These are phyloP conservation scores for Perca schrenkii DNA, from an alignment of 2,113 vertebrate species.

Conservation along the genomic window DNA sequence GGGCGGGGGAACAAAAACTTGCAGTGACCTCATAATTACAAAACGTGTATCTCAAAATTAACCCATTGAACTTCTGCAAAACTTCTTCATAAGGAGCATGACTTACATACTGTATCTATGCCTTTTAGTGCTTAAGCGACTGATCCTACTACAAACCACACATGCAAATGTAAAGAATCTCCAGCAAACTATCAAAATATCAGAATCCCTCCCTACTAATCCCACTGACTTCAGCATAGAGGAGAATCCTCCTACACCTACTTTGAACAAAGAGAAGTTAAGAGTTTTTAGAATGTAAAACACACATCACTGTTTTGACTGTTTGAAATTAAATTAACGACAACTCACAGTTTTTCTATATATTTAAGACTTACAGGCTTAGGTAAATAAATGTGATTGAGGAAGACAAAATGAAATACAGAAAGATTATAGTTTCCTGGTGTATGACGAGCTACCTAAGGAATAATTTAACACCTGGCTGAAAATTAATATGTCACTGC, in stretches of 20 bases:
- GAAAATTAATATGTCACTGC: background rate
- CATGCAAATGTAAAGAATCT: background rate
- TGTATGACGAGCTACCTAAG: background rate
- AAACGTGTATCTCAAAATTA: conserved; percentile 12
- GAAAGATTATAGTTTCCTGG: background rate
- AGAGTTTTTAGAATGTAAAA: background rate
- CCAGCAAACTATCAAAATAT: background rate
- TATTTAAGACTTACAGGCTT: background rate
- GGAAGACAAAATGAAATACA: background rate
- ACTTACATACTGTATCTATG: background rate
- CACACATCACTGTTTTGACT: background rate
- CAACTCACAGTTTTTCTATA: background rate
- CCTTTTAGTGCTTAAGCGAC: background rate
- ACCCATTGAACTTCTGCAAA: conserved; percentile 5
- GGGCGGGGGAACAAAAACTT: conserved; percentile 5
- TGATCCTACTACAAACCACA: conserved; percentile 5
- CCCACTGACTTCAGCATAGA: background rate
- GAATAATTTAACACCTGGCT: background rate
- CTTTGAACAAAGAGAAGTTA: background rate
- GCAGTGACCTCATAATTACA: conserved; percentile 39
- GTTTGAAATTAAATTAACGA: background rate
- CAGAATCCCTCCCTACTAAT: conserved; percentile 11
- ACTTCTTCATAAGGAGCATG: background rate
- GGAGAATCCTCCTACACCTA: background rate
- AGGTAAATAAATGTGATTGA: background rate